These are phyloP conservation scores for Colius striatus DNA, from an alignment of 2,113 vertebrate species.

Conservation along the genomic window DNA sequence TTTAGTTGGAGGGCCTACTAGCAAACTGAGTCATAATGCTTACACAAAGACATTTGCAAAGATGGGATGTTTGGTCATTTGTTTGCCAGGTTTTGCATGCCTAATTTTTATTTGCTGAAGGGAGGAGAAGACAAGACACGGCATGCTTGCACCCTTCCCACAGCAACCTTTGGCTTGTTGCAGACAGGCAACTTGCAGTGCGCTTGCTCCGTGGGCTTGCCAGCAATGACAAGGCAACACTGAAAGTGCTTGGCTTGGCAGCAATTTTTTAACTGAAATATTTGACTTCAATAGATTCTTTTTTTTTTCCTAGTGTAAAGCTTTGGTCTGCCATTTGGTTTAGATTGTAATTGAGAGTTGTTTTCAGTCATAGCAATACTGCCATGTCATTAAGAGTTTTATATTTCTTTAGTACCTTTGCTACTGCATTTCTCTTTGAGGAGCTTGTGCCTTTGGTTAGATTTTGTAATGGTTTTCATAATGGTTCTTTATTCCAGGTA, in stretches of 20 bases:
- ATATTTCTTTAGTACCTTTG: not conserved
- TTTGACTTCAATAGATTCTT: not conserved
- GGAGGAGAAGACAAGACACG: conserved; percentile 10
- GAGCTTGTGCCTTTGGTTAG: not conserved
- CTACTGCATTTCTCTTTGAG: not conserved
- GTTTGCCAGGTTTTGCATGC: not conserved
- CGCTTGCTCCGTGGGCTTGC: not conserved
- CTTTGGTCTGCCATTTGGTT: not conserved
- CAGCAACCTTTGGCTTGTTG: not conserved
- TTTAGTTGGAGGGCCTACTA: not conserved
- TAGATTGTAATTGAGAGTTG: not conserved
- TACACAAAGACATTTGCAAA: conserved; percentile 19
- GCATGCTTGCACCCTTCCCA: not conserved
- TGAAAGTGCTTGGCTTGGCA: not conserved
- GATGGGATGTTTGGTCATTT: not conserved
- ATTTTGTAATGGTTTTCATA: not conserved
- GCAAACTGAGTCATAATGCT: not conserved
- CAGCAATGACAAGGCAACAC: not conserved
- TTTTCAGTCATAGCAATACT: not conserved
- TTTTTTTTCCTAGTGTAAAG: not conserved
- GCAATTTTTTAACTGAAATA: not conserved
- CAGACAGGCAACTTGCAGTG: not conserved
- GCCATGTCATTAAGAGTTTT: not conserved
- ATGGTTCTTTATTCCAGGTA: not conserved
- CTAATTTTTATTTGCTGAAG: not conserved